These are phyloP conservation scores for Didymodactylos carnosus DNA, from an alignment of 2,888 invertebrate species.

Conservation along the genomic window DNA sequence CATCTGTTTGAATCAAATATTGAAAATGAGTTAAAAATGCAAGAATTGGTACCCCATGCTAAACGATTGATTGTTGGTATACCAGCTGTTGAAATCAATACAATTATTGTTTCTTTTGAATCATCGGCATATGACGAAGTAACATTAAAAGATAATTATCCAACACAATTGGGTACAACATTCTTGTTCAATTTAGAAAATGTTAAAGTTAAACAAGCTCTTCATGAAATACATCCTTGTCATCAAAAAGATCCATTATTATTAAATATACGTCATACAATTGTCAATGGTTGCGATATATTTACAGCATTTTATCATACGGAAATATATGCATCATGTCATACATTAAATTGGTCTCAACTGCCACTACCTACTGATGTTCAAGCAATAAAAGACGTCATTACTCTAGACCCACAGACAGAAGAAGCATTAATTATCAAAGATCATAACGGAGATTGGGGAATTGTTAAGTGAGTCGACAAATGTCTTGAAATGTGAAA, in stretches of 20 bases:
- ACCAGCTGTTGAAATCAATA: neutral
- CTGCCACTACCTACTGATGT: neutral
- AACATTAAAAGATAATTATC: neutral
- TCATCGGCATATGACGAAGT: neutral
- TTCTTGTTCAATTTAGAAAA: neutral
- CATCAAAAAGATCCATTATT: neutral
- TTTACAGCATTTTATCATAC: neutral
- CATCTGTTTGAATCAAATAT: neutral
- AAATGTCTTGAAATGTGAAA: no score
- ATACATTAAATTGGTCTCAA: neutral
- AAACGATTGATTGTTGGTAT: neutral
- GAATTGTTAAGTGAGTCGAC: neutral
- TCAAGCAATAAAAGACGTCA: neutral
- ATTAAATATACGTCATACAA: neutral
- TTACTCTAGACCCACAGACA: neutral
- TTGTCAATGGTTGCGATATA: neutral
- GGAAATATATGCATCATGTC: neutral
- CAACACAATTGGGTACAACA: neutral
- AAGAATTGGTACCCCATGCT: neutral
- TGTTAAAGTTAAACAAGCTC: neutral
- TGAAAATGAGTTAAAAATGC: neutral
- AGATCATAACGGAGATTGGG: neutral
- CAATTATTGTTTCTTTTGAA: neutral
- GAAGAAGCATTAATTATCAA: neutral
- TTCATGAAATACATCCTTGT: neutral